Percentiles rank a stretch among this genome's conserved stretches.
Evolutionary conservation across 2,113 vertebrate species (phyloP).

Genomic region (Monarcha castaneiventris): DNA sequence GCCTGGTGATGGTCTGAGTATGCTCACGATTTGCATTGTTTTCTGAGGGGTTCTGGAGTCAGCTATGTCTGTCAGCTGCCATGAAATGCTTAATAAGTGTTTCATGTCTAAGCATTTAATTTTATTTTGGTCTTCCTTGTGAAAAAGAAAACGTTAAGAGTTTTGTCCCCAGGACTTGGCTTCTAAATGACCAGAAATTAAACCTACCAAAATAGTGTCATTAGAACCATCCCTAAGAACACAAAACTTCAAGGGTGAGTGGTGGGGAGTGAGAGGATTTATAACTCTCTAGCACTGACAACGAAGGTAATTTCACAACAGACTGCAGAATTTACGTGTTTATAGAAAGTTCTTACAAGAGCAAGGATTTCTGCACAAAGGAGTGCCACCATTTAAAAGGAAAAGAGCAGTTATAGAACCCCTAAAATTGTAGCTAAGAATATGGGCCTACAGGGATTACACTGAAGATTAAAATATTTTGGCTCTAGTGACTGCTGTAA

Average conservation of each 20-base stretch:
- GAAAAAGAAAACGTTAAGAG: not conserved
- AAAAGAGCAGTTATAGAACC: not conserved
- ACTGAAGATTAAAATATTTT: conserved; percentile 42
- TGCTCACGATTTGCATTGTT: not conserved
- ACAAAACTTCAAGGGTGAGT: not conserved
- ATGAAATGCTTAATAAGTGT: not conserved
- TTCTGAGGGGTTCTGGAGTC: not conserved
- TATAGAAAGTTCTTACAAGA: not conserved
- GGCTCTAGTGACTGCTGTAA: conserved; percentile 14
- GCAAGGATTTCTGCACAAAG: not conserved
- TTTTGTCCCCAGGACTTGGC: not conserved
- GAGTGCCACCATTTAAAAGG: not conserved
- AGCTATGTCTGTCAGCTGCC: not conserved
- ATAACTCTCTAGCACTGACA: not conserved
- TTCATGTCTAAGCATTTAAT: not conserved
- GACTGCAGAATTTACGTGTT: not conserved
- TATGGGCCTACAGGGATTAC: not conserved
- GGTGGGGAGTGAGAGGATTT: not conserved
- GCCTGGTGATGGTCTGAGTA: not conserved
- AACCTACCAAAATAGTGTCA: not conserved
- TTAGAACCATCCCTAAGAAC: not conserved
- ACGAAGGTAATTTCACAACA: not conserved
- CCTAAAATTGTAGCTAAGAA: not conserved
- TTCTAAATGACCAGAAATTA: not conserved
- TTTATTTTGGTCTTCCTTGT: not conserved